These are phyloP conservation scores for Salvelinus alpinus DNA, from an alignment of 2,113 vertebrate genomes.

Conservation along the genomic window DNA sequence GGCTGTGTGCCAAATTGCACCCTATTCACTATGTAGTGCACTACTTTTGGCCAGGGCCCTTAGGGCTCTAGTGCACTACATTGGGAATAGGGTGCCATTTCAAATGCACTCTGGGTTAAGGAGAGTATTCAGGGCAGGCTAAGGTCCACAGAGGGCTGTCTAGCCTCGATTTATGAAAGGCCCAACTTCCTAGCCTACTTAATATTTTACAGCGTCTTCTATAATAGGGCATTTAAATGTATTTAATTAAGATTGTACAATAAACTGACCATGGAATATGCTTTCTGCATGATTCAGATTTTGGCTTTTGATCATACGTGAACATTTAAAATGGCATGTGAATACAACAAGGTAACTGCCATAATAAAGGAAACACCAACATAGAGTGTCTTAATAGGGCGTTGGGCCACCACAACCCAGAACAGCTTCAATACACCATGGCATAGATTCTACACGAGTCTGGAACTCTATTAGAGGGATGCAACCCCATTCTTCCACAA, in stretches of 20 bases:
- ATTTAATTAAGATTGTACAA: conserved; percentile 59
- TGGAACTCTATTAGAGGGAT: no score
- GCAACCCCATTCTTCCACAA: no score
- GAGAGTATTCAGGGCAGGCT: conserved; percentile 55
- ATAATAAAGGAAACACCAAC: no score
- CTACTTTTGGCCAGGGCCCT: no score
- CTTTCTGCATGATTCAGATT: no score
- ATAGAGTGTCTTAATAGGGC: no score
- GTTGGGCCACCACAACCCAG: no score
- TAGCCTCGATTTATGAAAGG: conserved; percentile 58
- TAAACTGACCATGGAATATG: neutral
- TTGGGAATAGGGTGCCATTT: neutral
- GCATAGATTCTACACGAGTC: no score
- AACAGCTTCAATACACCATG: no score
- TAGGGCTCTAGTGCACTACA: neutral
- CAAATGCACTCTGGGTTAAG: conserved; percentile 1
- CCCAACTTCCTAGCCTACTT: conserved; percentile 57
- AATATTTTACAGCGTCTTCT: conserved; percentile 56
- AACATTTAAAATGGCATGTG: no score
- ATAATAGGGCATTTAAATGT: conserved; percentile 56
- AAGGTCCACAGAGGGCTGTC: conserved; percentile 50
- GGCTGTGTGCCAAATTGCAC: neutral
- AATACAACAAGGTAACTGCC: no score
- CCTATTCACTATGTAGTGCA: no score
- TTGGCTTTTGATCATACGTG: conserved; percentile 40